phyloP scores from a whole-genome alignment of 2,888 invertebrate species.

The Drosophila parthenogenetica region DNA sequence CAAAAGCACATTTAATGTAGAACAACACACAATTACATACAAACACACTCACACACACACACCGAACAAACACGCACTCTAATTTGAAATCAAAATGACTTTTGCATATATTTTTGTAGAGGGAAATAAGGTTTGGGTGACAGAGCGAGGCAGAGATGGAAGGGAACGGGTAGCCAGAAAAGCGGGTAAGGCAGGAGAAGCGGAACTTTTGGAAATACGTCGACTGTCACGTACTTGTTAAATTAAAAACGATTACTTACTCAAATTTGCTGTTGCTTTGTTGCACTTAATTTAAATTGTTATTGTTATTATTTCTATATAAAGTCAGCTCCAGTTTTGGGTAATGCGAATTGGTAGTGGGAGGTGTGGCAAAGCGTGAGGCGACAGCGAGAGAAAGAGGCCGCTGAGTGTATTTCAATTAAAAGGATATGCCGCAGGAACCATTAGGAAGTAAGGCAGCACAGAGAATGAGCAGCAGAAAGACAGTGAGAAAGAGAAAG shows the following conservation, averaged over 20 bases:
- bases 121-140: no score
- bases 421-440: conserved; percentile 74
- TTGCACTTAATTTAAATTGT: conserved; percentile 77
- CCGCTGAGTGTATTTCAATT: conserved; percentile 67
- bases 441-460: not conserved
- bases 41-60: not conserved
- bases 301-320: conserved; percentile 77
- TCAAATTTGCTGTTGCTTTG: conserved; percentile 63
- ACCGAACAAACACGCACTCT: not conserved
- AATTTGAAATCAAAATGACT: conserved; percentile 40
- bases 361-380: not conserved
- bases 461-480: no score
- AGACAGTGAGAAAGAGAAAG: no score
- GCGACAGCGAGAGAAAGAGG: not conserved
- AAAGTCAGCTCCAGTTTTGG: conserved; percentile 55
- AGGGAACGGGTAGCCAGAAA: no score
- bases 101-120: conserved; percentile 23
- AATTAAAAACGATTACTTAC: conserved; percentile 79
- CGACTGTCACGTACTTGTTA: conserved; percentile 75
- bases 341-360: not conserved
- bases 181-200: no score
- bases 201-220: conserved; percentile 36
- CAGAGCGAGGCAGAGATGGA: no score
- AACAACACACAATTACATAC: conserved; percentile 6
- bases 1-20: conserved; percentile 27